Evolutionary conservation across 2,113 vertebrate genomes (phyloP), one percentile per base, ranked within the genome.

Genomic region (Ailurus styani): DNA sequence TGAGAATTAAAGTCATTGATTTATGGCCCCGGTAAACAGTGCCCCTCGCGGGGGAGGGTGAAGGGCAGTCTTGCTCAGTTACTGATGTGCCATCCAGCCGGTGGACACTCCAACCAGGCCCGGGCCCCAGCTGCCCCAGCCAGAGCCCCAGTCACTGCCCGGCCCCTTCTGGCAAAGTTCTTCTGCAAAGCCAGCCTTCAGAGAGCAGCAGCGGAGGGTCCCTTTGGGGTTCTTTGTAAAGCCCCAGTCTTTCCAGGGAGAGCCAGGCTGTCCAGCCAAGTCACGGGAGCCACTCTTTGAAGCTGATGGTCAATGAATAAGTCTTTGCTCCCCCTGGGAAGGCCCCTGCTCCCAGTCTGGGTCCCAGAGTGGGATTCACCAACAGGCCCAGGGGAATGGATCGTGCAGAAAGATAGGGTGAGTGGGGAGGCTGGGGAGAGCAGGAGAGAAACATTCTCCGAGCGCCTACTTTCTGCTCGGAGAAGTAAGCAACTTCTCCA

Each of bases 241-340:
- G 31, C 34, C 27, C 54, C 29, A 3, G 25, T 42, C n/a, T 87
- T 66, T 17, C 1, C 87, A 29, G 62, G n/a, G 55, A 72, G 20
- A 70, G 45, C 45, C 4, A 2, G 52, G 34, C 70, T 40, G 20
- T 37, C 81, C 20, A 25, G 40, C 31, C 17, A 5, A 45, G 50
- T 47, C 66, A 52, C 42, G 3, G 50, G 47, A 42, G n/a, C 75
- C 62, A 31, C 66, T 72, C 86, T 50, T 57, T 23, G 34, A 96
- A 93, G 42, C 50, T 18, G 89, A 70, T 31, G 92, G 37, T 91
- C 78, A 78, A 85, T 47, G 93, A 96, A 95, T 91, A 73, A 95
- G 96, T 96, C 97, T 98, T 97, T 96, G 84, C 96, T 96, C 79
- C 93, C 95, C 5, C 0, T 81, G 97, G 87, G 87, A 91, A 97